Evolutionary conservation across 2,113 vertebrate genomes (phyloP), one percentile per base, ranked within the genome.

Genomic region (Chloropsis hardwickii): DNA sequence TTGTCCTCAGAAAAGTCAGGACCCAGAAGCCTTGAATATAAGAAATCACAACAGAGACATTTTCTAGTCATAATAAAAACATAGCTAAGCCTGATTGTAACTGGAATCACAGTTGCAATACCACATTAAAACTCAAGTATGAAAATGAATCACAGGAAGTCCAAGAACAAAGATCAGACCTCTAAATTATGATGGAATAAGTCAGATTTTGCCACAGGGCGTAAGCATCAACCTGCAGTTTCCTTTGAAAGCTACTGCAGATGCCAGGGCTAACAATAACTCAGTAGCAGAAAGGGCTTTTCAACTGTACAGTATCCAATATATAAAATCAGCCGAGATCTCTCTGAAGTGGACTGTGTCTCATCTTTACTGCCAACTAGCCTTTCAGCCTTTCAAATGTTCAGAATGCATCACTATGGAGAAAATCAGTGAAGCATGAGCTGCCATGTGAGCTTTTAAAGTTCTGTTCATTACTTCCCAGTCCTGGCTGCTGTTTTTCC

Each of bases 311-410:
- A 28, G 44, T 74, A 83, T 62, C 56, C 84, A 81, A 24, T 62
- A 56, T 67, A 51, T 60, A 84, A 94, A 91, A 89, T 84, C 81
- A 89, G 35, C 73, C 6, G 27, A 89, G 65, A 62, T 87, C 35
- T 73, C 77, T 92, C 81, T 84, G 87, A 87, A 87, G 84, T 87
- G 87, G 69, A 51, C 65, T 89, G 51, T 92, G 60, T 69, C 87
- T 97, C 81, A 81, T 91, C 78, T 85, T 89, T 92, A 85, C 84
- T 84, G 62, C 84, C 77, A 91, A 61, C 84, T 78, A 60, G 53
- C 16, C 72, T 89, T 94, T 92, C 65, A 87, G 69, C 70, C 37
- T 71, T 86, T 93, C 92, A 89, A 19, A 89, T 42, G 39, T 47
- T 92, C 92, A 74, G 48, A 89, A 84, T 72, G 40, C 69, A 84